These are phyloP conservation scores for Macrophya annulata DNA, from an alignment of 2,888 invertebrate genomes.

Conservation along the genomic window DNA sequence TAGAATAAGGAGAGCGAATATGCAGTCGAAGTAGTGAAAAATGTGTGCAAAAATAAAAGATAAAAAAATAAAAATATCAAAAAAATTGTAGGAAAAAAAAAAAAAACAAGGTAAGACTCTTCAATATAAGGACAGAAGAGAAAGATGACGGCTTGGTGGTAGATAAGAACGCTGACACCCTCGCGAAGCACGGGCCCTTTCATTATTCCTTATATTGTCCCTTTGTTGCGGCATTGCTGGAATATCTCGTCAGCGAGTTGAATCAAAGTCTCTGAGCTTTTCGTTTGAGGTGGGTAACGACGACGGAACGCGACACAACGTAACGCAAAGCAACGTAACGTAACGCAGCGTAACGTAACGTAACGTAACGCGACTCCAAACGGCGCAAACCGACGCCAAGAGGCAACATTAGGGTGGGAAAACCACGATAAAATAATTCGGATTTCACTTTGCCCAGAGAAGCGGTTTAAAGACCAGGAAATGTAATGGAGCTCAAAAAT, in stretches of 20 bases:
- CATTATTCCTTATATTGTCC: conserved; percentile 67
- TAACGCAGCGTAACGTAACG: background rate
- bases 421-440: conserved; percentile 18
- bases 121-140: conserved; percentile 28
- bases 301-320: background rate
- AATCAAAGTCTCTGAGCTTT: conserved; percentile 34
- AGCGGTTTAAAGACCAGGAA: background rate
- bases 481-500: background rate
- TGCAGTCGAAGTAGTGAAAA: background rate
- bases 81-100: conserved; percentile 48
- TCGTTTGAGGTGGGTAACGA: conserved; percentile 24
- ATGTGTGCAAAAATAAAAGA: conserved; percentile 8
- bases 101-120: conserved; percentile 51
- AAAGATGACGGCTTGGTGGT: background rate
- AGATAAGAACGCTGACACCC: conserved; percentile 25
- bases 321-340: background rate
- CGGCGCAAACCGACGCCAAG: background rate
- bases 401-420: conserved; percentile 6
- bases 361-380: background rate
- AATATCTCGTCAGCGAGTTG: conserved; percentile 38
- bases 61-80: too few relatives aligned
- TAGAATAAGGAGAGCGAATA: background rate
- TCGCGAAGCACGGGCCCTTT: conserved; percentile 61
- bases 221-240: conserved; percentile 62
- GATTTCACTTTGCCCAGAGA: conserved; percentile 7